Evolutionary conservation across 2,113 vertebrate genomes (phyloP), one percentile per base, ranked within the genome.

Genomic region (Seriola aureovittata): DNA sequence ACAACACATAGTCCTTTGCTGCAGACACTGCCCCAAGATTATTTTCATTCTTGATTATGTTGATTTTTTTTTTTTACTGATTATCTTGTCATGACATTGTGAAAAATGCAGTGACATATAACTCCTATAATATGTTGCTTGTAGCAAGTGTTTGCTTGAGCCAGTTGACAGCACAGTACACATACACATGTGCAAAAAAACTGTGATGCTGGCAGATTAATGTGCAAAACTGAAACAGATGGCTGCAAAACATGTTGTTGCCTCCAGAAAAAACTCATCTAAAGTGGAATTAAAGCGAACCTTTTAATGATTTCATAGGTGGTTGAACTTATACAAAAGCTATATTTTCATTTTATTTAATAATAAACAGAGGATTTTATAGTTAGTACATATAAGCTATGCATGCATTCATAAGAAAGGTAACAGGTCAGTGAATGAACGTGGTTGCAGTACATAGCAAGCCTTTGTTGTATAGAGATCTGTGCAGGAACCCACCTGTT

Each of bases 401-500:
- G 6, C 2, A 8, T 34, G 59, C 9, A 42, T 71, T 9, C 50
- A 13, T 17, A 32, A 59, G 19, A 8, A 32, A 73, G 73, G 9
- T 50, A 54, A n/a, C 52, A 54, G 21, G 21, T 54, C 7, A 54
- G 10, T 54, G 52, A 54, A 54, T 54, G 52, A 54, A 50, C 21
- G 1, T 54, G 19, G n/a, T 10, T n/a, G 3, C 7, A 54, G 52
- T 3, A 8, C 9, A n/a, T 2, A 3, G 10, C 19, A 54, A 25
- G 1, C 54, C 54, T 57, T 7, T 36, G 59, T 38, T n/a, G 13
- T n/a, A 4, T 3, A 6, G 29, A 19, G 13, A 58, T 66, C 7
- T 14, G 68, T 29, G 32, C 55, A 23, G 25, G 40, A 88, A 91
- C 92, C 87, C 91, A 95, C 94, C 96, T 98, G 97, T 90, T 99